phyloP scores from a whole-genome alignment of 2,888 invertebrate species.

The Stegana nigrithorax region DNA sequence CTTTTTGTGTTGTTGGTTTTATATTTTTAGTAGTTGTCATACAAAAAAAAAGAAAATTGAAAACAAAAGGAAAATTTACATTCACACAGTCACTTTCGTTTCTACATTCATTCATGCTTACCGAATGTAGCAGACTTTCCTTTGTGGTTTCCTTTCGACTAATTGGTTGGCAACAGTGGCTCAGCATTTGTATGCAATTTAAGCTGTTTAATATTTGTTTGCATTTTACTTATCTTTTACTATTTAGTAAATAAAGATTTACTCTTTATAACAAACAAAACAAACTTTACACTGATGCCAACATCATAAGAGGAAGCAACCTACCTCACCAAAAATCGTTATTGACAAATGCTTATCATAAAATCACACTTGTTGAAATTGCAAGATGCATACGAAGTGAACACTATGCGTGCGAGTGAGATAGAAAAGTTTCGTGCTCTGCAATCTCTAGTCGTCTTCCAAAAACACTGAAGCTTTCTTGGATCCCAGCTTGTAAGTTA shows the following conservation, averaged over 20 bases:
- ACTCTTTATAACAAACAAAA: background rate
- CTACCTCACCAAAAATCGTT: background rate
- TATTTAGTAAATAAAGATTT: background rate
- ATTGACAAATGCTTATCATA: background rate
- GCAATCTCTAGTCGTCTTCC: too few species aligned
- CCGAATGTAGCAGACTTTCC: background rate
- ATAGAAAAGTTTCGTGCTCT: too few species aligned
- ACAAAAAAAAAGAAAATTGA: too few species aligned
- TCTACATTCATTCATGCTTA: background rate
- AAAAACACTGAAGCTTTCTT: too few species aligned
- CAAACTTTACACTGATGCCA: background rate
- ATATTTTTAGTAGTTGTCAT: background rate
- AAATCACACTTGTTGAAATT: too few species aligned
- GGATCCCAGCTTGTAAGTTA: too few species aligned
- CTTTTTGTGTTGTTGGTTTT: background rate
- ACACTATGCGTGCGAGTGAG: too few species aligned
- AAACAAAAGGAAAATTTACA: too few species aligned
- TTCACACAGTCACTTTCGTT: background rate
- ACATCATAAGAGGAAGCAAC: background rate
- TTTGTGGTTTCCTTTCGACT: too few species aligned
- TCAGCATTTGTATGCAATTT: too few species aligned
- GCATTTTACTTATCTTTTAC: background rate
- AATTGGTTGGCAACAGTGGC: background rate
- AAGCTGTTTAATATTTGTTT: too few species aligned
- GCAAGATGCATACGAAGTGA: too few species aligned